Base-by-base conservation (phyloP, 35 echinoderm and acorn worm genomes). In the Patiria miniata region DNA sequence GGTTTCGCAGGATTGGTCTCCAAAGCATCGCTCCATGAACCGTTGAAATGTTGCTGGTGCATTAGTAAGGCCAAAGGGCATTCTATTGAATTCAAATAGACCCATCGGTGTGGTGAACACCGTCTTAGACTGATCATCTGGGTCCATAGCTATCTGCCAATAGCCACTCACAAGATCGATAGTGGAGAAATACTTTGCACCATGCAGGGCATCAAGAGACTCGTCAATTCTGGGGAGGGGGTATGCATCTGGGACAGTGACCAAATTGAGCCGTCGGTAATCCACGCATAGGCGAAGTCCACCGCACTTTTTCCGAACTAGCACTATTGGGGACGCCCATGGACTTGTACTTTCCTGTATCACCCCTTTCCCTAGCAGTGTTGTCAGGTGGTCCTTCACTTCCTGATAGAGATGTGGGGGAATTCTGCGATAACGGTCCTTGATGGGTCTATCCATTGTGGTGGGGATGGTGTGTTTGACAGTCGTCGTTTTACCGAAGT, bases 51-150 rank as follows among this genome's bases (percentile, higher is more conserved):
- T 90, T 23, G 93, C 87, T 1, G 87, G 93, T 39, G 87, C 91
- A 78, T 93, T 89, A 16, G 16, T 83, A 1, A 93, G 40, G 1
- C 91, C 91, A 89, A 93, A 93, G 0, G 93, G 93, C 88, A 94
- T 86, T 40, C 88, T 32, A n/a, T 83, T 90, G 19, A 86, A 94
- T 53, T 94, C 93, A 37, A 52, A 94, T 18, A 94, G 54, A 1
- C 87, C 93, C 83, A 94, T 85, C 1, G 93, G 88, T 1, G 87
- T 90, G 0, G 87, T 90, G 78, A 94, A 94, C 10, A 87, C 93
- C 22, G 88, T 94, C 82, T 94, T 94, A 15, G 85, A 34, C 68
- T 83, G 68, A 16, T 94, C 93, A 10, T 26, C 44, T 2, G 55
- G 68, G 42, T 90, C 76, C 88, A 94, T 86, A 34, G 30, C 56